Evolutionary conservation across 1,140 invertebrate genomes (phyloP), one percentile per base, ranked within the genome.

Genomic region (Drosophila kikkawai): DNA sequence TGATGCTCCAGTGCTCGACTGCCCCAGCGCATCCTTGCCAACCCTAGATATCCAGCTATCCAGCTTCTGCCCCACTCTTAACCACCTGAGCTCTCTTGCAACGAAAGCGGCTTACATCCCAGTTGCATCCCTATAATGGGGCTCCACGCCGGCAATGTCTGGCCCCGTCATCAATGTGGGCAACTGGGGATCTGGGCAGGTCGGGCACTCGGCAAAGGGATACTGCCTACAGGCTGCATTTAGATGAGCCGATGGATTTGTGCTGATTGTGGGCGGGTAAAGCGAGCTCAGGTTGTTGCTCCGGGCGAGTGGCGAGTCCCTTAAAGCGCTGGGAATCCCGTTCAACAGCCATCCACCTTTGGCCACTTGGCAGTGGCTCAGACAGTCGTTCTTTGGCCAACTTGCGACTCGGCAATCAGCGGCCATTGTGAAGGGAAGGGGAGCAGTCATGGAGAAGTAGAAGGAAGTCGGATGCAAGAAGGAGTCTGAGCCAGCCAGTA

Each of bases 351-450:
- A 67, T 68, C 19, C 37, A 67, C 63, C 64, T 69, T 69, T 42
- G 64, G 45, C 64, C 64, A 69, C 29, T 69, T 32, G 67, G 47
- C 36, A 19, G 64, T 39, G 64, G 29, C 47, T 65, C 26, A 17
- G 42, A 36, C 41, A 41, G 45, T 17, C 37, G 45, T 59, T 36
- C 65, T 34, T 36, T 22, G 44, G 53, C 32, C 64, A 45, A 56
- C 71, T 75, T 64, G 58, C 42, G 48, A 59, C 56, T 61, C 64
- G 73, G 81, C 84, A 87, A 87, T 87, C 83, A 87, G 68, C 65
- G 73, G 58, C 57, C 79, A 87, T 87, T 88, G 83, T 88, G 73
- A 22, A 53, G 60, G 19, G 47, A 47, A 50, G 37, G 32, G 39
- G 34, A 39, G 15, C 15, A 75, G 42, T n/a, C 19, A 37, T 37